A percentile compares a stretch with the other conserved stretches of the same genome.
phyloP scores from a whole-genome alignment of 2,888 invertebrate species.

The Oasisia sp. region DNA sequence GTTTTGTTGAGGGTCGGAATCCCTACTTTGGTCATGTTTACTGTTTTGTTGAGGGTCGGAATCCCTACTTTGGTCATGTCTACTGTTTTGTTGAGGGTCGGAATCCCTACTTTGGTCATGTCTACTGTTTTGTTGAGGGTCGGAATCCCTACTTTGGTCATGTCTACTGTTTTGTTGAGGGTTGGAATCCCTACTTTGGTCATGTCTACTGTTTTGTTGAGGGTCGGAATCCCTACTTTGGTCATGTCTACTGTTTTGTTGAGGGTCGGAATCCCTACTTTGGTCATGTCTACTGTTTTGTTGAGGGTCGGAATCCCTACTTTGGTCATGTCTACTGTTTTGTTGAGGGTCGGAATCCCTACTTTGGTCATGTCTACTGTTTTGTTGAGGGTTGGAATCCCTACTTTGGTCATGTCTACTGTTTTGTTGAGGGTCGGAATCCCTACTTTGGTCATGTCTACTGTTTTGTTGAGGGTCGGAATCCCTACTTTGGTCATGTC shows the following conservation, averaged over 20 bases:
- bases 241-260: neutral
- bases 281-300: neutral
- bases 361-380: neutral
- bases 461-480: neutral
- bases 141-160: neutral
- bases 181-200: neutral
- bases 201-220: neutral
- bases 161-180: neutral
- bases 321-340: neutral
- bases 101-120: neutral
- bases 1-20: neutral
- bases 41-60: neutral
- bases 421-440: neutral
- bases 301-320: neutral
- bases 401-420: neutral
- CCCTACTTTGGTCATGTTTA: neutral
- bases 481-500: neutral
- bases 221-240: neutral
- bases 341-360: neutral
- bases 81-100: neutral
- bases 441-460: neutral
- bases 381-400: constrained; percentile 6
- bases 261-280: neutral
- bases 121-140: neutral
- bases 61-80: neutral